Conservation (phyloP, 1,140 invertebrate genomes). For the Diachasma alloeum region DNA sequence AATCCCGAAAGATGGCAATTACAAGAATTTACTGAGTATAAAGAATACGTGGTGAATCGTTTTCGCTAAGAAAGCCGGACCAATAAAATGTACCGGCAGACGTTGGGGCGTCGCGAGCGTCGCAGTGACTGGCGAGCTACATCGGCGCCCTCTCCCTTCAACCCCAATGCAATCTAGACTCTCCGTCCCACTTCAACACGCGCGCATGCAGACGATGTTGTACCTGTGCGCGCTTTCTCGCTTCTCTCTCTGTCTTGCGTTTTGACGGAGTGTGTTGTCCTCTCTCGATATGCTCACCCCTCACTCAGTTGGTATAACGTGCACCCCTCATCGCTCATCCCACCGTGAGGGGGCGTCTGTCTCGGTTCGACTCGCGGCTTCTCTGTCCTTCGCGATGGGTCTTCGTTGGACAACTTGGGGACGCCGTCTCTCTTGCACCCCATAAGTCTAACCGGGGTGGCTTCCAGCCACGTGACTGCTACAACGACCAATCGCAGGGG, state of each 20-base stretch:
- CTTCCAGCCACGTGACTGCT: constrained; percentile 42
- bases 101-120: constrained; percentile 62
- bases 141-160: constrained; percentile 45
- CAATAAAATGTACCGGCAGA: constrained; percentile 52
- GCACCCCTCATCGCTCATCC: constrained; percentile 12
- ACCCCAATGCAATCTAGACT: background rate
- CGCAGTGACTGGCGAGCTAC: constrained; percentile 60
- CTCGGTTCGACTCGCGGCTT: background rate
- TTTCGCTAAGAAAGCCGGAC: constrained; percentile 38
- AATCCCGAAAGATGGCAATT: background rate
- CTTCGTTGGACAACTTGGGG: constrained; percentile 13
- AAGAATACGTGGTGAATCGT: constrained; percentile 10
- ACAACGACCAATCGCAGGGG: constrained; percentile 40
- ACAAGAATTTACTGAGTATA: background rate
- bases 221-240: background rate
- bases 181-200: background rate
- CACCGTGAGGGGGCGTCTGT: constrained; percentile 22
- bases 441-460: constrained; percentile 33
- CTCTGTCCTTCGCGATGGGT: constrained; percentile 15
- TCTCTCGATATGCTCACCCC: background rate
- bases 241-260: background rate
- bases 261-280: no score
- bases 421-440: background rate
- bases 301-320: background rate
- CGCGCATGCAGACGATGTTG: background rate